Evolutionary conservation across 1,140 invertebrate species (phyloP), one percentile per base, ranked within the genome.

Genomic region (Leptinotarsa texana): DNA sequence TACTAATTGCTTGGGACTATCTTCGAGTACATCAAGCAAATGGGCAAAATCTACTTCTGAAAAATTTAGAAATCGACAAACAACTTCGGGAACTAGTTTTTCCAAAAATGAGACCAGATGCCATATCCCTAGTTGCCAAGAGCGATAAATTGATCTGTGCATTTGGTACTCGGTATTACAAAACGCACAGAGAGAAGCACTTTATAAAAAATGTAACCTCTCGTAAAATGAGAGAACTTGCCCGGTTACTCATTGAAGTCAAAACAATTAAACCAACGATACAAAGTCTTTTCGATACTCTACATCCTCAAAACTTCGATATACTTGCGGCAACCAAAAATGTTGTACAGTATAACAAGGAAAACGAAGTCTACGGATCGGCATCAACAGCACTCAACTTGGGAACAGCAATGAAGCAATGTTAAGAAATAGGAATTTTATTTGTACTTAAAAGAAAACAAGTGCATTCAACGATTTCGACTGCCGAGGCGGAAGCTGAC

Each of bases 371-470:
- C n/a, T 77, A 65, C 65, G 48, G 62, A n/a, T 61, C 75, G 15
- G 71, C 72, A 22, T 49, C 71, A 18, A 77, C 24, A 70, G 77
- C 75, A n/a, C 74, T 78, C 75, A 78, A 78, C 66, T 77, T 78
- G 27, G 67, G 18, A 62, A 78, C 49, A 33, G 77, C 63, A 49
- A 69, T 78, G 13, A 78, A 78, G 66, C 77, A 78, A 74, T 78
- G 72, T 48, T 68, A 49, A 42, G 75, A 78, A 18, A 77, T 78
- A 69, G 75, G 75, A 11, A 76, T 78, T 18, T 63, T 21, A 24
- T 77, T 69, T 65, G 75, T 67, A 62, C 27, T 71, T 27, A 75
- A 77, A 77, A 11, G 69, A 68, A 74, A 74, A 66, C 24, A 57
- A 66, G 18, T 42, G n/a, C 48, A 48, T 57, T 18, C 70, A 48